Evolutionary conservation across 2,888 invertebrate genomes (phyloP), one percentile per base, ranked within the genome.

Genomic region (Tiliacea citrago): DNA sequence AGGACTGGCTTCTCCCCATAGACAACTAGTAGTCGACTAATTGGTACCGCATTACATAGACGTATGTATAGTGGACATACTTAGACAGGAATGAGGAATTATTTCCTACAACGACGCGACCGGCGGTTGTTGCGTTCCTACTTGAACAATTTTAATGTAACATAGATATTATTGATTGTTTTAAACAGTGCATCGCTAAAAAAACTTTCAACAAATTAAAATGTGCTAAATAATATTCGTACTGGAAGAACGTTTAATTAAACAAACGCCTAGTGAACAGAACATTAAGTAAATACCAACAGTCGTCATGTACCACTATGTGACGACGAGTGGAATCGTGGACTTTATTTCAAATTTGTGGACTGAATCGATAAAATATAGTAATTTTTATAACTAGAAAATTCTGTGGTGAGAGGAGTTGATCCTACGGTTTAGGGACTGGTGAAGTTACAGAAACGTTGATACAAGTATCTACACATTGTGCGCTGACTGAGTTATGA

Each of bases 1-100:
- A 95, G 95, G 95, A 94, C 95, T 95, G 93, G 95, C 96, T 96
- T 96, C 96, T 96, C 96, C 93, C 96, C 96, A 96, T 96, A 95
- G 95, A 95, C 94, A 91, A 95, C 95, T 95, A 95, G 95, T 94
- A 94, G 93, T 94, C 92, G 92, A 93, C 89, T 91, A 89, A 93
- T 96, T 96, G 96, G 96, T 95, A 94, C 93, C 92, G 93, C 93
- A 93, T 92, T 91, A 91, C 90, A 93, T 91, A 91, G 83, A 90
- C 90, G 92, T 92, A 92, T 92, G 93, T 90, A 88, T 84, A 86
- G 88, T 86, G 84, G 79, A 83, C 89, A 86, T 92, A 89, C 91
- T 91, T 89, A 88, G 87, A 88, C 88, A 91, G 87, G 88, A 91
- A 90, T 87, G 89, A 90, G 89, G 91, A 92, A 90, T 78, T 61